phyloP scores from a whole-genome alignment of 1,140 invertebrate species.

The Belonocnema kinseyi region DNA sequence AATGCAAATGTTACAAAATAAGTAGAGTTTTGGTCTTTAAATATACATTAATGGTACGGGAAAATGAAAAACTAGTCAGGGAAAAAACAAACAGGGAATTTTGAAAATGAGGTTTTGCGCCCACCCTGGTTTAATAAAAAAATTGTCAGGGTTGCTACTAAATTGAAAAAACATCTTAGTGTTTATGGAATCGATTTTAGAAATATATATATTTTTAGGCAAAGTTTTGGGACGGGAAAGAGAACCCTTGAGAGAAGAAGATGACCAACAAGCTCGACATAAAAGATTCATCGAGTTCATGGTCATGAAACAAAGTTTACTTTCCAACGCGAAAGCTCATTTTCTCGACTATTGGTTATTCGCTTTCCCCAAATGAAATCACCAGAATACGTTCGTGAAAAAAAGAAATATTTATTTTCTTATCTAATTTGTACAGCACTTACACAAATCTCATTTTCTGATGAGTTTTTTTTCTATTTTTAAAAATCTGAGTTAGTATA shows the following conservation, averaged over 20 bases:
- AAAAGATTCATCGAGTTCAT: slow-evolving; percentile 38
- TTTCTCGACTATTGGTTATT: neutral
- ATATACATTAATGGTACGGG: too few species aligned
- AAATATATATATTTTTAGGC: slow-evolving; percentile 31
- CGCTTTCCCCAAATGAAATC: neutral
- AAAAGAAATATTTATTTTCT: slow-evolving; percentile 21
- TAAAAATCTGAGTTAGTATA: neutral
- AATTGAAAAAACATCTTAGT: neutral
- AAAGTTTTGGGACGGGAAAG: slow-evolving; percentile 39
- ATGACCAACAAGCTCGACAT: slow-evolving; percentile 43
- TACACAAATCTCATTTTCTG: neutral
- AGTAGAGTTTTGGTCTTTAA: too few species aligned
- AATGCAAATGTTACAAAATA: too few species aligned
- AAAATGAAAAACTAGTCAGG: too few species aligned
- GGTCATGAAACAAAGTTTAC: slow-evolving; percentile 36
- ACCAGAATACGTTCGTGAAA: neutral
- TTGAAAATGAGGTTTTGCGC: too few species aligned
- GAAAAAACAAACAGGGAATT: too few species aligned
- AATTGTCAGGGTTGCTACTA: too few species aligned
- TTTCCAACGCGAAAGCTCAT: slow-evolving; percentile 29
- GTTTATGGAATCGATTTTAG: neutral
- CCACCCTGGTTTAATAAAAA: too few species aligned
- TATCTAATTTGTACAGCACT: neutral
- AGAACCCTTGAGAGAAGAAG: slow-evolving; percentile 47
- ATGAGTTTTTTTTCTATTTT: neutral